Conservation (phyloP, 2,888 invertebrate genomes). For the Chrysomela aeneicollis region DNA sequence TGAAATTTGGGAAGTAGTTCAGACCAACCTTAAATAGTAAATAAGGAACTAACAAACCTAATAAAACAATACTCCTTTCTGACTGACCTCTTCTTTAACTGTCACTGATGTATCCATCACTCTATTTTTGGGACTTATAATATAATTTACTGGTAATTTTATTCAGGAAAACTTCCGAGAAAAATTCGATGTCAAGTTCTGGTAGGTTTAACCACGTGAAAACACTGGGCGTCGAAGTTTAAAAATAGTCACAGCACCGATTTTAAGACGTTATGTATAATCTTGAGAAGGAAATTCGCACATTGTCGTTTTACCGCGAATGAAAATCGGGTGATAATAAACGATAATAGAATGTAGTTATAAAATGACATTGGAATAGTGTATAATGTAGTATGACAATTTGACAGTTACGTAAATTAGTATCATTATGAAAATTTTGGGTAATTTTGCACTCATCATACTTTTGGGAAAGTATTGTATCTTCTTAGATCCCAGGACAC, state of each 20-base stretch:
- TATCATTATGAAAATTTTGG: too few relatives aligned
- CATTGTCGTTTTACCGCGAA: conserved; percentile 24
- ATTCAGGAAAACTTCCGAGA: conserved; percentile 19
- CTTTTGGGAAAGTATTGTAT: too few relatives aligned
- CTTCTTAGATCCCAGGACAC: too few relatives aligned
- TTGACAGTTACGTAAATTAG: conserved; percentile 15
- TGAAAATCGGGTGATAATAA: conserved; percentile 36
- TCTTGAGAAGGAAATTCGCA: conserved; percentile 19
- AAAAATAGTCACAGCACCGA: conserved; percentile 40
- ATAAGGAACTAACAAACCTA: conserved; percentile 32
- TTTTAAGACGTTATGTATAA: conserved; percentile 32
- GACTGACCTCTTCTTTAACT: conserved; percentile 48
- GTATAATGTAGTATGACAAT: conserved; percentile 24
- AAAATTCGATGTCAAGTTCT: conserved; percentile 12
- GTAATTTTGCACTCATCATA: too few relatives aligned
- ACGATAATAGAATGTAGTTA: conserved; percentile 44
- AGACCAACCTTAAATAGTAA: too few relatives aligned
- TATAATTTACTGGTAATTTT: conserved; percentile 3
- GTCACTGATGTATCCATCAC: conserved; percentile 19
- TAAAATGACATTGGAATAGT: conserved; percentile 44
- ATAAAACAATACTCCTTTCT: conserved; percentile 23
- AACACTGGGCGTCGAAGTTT: conserved; percentile 28
- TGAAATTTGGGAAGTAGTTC: conserved; percentile 5
- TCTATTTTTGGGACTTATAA: conserved; percentile 21
- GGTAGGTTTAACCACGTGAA: conserved; percentile 14